A percentile compares a stretch with the other conserved stretches of the same genome.
Evolutionary conservation across 30 jellyfish, hydroid and myxozoan species (phyloP).

Genomic region (Aurelia sp.): DNA sequence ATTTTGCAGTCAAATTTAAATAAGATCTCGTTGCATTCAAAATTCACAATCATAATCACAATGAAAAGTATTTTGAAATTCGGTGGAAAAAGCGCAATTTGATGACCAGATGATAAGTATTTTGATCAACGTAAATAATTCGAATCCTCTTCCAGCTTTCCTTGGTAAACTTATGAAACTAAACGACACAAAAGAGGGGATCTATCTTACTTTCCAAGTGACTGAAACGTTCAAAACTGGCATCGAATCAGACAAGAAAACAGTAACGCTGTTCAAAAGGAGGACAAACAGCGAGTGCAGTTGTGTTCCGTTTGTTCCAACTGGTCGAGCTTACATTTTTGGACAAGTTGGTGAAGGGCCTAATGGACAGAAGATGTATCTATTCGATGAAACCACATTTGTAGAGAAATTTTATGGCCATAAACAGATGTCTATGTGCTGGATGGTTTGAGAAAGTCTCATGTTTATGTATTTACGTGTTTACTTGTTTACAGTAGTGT

Average conservation of each 20-base stretch:
- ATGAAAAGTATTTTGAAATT: too few relatives aligned
- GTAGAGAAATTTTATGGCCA: slow-evolving; percentile 73
- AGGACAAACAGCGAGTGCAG: slow-evolving; percentile 35
- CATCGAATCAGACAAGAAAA: slow-evolving; percentile 4
- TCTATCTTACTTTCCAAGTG: slow-evolving; percentile 50
- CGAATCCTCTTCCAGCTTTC: slow-evolving; percentile 31
- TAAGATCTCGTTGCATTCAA: too few relatives aligned
- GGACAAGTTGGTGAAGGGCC: slow-evolving; percentile 42
- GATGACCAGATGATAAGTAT: neutral
- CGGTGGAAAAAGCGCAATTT: too few relatives aligned
- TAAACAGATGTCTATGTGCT: slow-evolving; percentile 76
- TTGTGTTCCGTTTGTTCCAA: slow-evolving; percentile 68
- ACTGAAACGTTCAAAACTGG: slow-evolving; percentile 38
- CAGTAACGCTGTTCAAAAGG: slow-evolving; percentile 40
- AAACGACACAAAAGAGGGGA: slow-evolving; percentile 54
- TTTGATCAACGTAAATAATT: neutral
- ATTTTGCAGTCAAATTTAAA: too few relatives aligned
- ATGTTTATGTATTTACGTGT: neutral
- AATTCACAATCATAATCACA: too few relatives aligned
- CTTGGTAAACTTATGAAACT: slow-evolving; percentile 55
- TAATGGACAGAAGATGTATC: neutral
- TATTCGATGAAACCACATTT: slow-evolving; percentile 66
- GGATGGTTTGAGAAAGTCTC: slow-evolving; percentile 41
- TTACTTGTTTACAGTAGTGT: too few relatives aligned
- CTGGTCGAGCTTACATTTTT: slow-evolving; percentile 48